Evolutionary conservation across 2,888 invertebrate species (phyloP), one percentile per base, ranked within the genome.

Genomic region (Amblyjoppa proteus): DNA sequence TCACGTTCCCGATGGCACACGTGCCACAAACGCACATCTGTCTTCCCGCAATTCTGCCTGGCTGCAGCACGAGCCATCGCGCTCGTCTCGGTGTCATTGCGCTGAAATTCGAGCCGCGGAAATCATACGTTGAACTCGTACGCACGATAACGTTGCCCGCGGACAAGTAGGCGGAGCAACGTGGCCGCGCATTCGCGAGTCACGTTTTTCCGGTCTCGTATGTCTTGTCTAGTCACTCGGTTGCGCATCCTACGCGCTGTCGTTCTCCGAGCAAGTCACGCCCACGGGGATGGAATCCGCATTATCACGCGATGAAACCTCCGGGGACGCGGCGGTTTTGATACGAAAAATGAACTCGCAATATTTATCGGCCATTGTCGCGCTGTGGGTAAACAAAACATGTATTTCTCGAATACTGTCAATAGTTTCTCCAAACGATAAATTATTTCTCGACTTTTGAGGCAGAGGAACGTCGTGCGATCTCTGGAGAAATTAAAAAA

Each of bases 91-190:
- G 64, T 31, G 64, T 64, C 31, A 28, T 58, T 11, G 53, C 34
- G 13, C 53, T n/a, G 56, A 56, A 73, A 58, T 73, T 38, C 20
- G 53, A 38, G 51, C 28, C 20, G 5, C 34, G 28, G 11, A 1
- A 28, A 34, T 70, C 31, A 34, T 34, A 28, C 34, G 13, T 66
- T 25, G 41, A 58, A 64, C 64, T 70, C 64, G 66, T 61, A 84
- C 64, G 71, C 78, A 71, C 75, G 82, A 76, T 31, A 53, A 56
- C 68, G 74, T 68, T 68, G 51, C 70, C 78, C 75, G 53, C 51
- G 56, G 83, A 13, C 77, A 84, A 84, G 88, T 78, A 87, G 88
- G 88, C 88, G 88, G 88, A 88, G 87, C 87, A 79, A 71, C 76
- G 76, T 74, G 41, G 73, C 79, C 84, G 88, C 88, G 85, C 88